Percentiles rank a stretch among this genome's conserved stretches.
Evolutionary conservation across 2,797 vertebrate genomes (phyloP).

Genomic region (Sebastes reedi): DNA sequence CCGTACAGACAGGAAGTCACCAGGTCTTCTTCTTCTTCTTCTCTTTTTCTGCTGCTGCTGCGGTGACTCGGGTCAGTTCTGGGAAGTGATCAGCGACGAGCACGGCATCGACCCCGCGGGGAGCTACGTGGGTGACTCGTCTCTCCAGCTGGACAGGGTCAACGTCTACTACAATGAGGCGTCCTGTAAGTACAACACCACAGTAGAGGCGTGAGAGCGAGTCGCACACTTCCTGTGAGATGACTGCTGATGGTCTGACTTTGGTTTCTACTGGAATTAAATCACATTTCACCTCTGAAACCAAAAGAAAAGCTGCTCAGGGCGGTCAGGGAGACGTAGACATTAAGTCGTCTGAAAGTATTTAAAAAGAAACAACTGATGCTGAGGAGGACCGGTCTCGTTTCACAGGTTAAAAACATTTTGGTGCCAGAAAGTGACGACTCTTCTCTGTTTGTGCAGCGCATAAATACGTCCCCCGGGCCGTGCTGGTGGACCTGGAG

Average conservation of each 20-base stretch:
- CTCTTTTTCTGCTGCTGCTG: not conserved
- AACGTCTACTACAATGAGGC: constrained; percentile 96
- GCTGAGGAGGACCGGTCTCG: too few species aligned
- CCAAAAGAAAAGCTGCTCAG: not conserved
- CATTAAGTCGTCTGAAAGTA: not conserved
- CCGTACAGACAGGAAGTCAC: not conserved
- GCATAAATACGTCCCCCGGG: constrained; percentile 85
- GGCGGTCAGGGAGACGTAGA: too few species aligned
- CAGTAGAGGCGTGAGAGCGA: not conserved
- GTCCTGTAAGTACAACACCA: constrained; percentile 85
- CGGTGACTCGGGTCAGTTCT: constrained; percentile 81
- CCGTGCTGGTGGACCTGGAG: constrained; percentile 84
- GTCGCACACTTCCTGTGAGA: not conserved
- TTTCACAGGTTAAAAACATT: too few species aligned
- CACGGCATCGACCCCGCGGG: constrained; percentile 92
- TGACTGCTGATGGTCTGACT: not conserved
- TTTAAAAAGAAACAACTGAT: not conserved
- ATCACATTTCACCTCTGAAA: not conserved
- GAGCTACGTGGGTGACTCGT: constrained; percentile 90
- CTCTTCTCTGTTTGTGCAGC: constrained; percentile 63
- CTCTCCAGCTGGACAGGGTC: constrained; percentile 92
- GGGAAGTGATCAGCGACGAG: constrained; percentile 96
- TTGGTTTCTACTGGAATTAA: not conserved
- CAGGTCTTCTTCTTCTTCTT: not conserved
- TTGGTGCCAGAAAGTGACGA: not conserved